A percentile compares a stretch with the other conserved stretches of the same genome.
These are phyloP conservation scores for Drosophila orosa DNA, from an alignment of 1,140 invertebrate genomes.

Conservation along the genomic window DNA sequence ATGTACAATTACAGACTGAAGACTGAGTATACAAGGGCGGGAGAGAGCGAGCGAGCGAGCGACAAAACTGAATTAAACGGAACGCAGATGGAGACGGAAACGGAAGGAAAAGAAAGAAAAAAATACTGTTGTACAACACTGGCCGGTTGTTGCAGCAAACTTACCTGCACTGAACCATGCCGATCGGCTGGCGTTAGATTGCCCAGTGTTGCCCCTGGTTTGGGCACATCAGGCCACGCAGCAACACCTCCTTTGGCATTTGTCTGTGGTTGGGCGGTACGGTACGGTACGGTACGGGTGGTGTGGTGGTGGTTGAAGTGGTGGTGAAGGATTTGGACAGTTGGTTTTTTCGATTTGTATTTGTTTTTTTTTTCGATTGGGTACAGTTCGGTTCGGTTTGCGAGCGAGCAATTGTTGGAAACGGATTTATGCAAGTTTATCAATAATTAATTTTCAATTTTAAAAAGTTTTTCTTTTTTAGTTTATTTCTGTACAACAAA, in stretches of 20 bases:
- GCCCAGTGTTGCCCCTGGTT: constrained; percentile 85
- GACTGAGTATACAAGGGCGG: constrained; percentile 9
- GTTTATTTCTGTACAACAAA: constrained; percentile 46
- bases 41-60: constrained; percentile 46
- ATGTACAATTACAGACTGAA: constrained; percentile 50
- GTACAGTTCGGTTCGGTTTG: constrained; percentile 49
- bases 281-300: constrained; percentile 24
- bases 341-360: constrained; percentile 43
- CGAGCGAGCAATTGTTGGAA: constrained; percentile 62
- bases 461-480: constrained; percentile 30
- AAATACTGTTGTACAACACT: constrained; percentile 44
- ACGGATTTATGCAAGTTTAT: constrained; percentile 68
- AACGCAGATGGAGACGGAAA: constrained; percentile 34
- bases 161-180: constrained; percentile 97
- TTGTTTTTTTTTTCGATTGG: constrained; percentile 45
- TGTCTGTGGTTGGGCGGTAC: constrained; percentile 68
- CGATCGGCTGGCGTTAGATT: constrained; percentile 95
- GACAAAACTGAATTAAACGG: constrained; percentile 51
- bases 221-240: constrained; percentile 86
- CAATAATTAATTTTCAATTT: constrained; percentile 72
- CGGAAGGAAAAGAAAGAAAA: constrained; percentile 34
- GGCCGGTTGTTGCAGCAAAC: constrained; percentile 75
- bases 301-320: constrained; percentile 37
- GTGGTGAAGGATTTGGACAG: constrained; percentile 45
- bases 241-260: constrained; percentile 85